Conservation (phyloP, 2,888 invertebrate genomes). For the Ophonus ardosiacus region DNA sequence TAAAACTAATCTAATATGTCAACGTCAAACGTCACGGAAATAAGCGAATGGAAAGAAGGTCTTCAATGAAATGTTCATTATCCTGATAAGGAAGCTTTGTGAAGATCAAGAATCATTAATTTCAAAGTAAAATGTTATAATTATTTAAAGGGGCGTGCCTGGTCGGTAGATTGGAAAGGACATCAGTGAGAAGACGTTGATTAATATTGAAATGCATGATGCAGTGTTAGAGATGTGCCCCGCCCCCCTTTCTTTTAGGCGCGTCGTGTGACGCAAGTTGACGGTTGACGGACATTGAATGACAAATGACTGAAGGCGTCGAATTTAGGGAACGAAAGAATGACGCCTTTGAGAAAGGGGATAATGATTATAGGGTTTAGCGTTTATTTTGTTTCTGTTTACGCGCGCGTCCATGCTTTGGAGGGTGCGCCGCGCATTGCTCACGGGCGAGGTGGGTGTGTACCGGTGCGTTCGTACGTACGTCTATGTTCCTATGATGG, state of each 20-base stretch:
- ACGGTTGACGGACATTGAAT: not conserved
- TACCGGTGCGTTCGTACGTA: conserved; percentile 51
- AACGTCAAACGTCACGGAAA: not conserved
- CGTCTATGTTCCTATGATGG: too few species aligned
- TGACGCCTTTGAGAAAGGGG: not conserved
- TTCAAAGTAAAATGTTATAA: conserved; percentile 7
- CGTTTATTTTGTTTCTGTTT: conserved; percentile 50
- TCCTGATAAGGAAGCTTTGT: not conserved
- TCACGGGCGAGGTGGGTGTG: conserved; percentile 62
- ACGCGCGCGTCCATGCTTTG: conserved; percentile 49
- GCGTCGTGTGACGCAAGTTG: conserved; percentile 39
- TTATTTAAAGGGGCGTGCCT: conserved; percentile 26
- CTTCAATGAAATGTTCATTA: conserved; percentile 9
- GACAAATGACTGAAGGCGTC: not conserved
- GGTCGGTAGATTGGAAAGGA: conserved; percentile 12
- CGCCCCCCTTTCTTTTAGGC: conserved; percentile 60
- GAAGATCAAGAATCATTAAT: not conserved
- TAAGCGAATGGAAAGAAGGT: not conserved
- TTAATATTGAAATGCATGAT: conserved; percentile 49
- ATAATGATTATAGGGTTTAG: conserved; percentile 8
- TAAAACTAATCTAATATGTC: conserved; percentile 12
- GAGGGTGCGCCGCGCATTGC: conserved; percentile 55
- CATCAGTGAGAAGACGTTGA: conserved; percentile 11
- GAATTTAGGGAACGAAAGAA: not conserved
- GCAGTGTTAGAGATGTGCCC: conserved; percentile 57